phyloP scores from a whole-genome alignment of 2,888 invertebrate species.

The Andricus curvator region DNA sequence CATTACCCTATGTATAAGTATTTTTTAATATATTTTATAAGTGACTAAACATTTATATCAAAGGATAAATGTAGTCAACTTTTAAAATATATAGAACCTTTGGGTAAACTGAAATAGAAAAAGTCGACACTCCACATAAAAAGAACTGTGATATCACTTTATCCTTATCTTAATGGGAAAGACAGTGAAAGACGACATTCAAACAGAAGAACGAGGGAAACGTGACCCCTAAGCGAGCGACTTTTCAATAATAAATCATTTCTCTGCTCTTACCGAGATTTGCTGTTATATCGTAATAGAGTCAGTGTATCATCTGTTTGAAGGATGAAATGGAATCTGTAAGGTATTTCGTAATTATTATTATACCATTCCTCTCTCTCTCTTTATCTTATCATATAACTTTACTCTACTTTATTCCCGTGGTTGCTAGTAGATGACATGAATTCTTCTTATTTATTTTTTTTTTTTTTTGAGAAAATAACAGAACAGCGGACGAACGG shows the following conservation, averaged over 20 bases:
- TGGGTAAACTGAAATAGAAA: background rate
- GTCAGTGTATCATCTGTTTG: slow-evolving; percentile 28
- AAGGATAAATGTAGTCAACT: background rate
- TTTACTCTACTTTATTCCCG: background rate
- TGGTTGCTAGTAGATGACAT: slow-evolving; percentile 25
- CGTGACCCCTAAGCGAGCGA: slow-evolving; percentile 23
- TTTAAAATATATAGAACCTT: background rate
- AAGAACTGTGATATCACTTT: slow-evolving; percentile 25
- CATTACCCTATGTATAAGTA: too few relatives aligned
- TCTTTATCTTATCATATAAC: slow-evolving; percentile 15
- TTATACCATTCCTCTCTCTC: background rate
- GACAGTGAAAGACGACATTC: slow-evolving; percentile 30
- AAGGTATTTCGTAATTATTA: slow-evolving; percentile 19
- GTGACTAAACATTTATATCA: too few relatives aligned
- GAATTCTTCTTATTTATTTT: background rate
- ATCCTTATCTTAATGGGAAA: slow-evolving; percentile 23
- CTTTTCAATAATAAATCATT: slow-evolving; percentile 39
- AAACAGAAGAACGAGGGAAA: slow-evolving; percentile 32
- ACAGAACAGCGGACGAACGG: slow-evolving; percentile 29
- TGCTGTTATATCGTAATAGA: background rate
- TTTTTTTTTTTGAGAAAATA: background rate
- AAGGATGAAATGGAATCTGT: slow-evolving; percentile 18
- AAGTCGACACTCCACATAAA: background rate
- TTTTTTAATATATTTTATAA: too few relatives aligned
- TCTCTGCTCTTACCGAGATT: slow-evolving; percentile 30